Percentiles rank a stretch among this genome's conserved stretches.
These are phyloP conservation scores for Catagonus wagneri DNA, from an alignment of 2,113 vertebrate species.

Conservation along the genomic window DNA sequence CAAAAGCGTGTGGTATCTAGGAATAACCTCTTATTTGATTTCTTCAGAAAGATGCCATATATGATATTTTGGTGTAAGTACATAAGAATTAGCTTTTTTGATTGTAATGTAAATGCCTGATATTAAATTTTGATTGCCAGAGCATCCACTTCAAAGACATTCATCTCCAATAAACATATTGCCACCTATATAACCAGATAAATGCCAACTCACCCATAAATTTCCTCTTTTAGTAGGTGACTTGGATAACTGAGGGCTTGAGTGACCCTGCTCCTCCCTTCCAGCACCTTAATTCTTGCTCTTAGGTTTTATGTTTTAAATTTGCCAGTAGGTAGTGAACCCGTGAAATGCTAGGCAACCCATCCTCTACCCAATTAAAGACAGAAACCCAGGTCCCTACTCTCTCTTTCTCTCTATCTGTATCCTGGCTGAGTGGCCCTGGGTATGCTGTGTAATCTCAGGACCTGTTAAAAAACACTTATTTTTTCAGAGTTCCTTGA, in stretches of 20 bases:
- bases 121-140: background rate
- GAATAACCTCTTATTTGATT: background rate
- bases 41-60: background rate
- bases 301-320: background rate
- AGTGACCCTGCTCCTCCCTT: background rate
- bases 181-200: background rate
- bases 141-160: background rate
- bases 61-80: background rate
- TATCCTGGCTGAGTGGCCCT: background rate
- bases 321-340: background rate
- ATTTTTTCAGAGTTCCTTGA: background rate
- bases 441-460: background rate
- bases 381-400: background rate
- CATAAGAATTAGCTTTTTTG: background rate
- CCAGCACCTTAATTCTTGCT: background rate
- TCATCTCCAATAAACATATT: background rate
- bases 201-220: background rate
- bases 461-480: background rate
- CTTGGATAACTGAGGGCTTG: background rate
- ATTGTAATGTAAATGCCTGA: background rate
- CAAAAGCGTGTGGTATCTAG: background rate
- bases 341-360: background rate
- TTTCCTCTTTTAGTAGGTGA: background rate
- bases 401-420: background rate
- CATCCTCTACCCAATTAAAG: too few relatives aligned